Percentiles rank a stretch among this genome's conserved stretches.
These are phyloP conservation scores for Athene noctua DNA, from an alignment of 2,113 vertebrate genomes.

Conservation along the genomic window DNA sequence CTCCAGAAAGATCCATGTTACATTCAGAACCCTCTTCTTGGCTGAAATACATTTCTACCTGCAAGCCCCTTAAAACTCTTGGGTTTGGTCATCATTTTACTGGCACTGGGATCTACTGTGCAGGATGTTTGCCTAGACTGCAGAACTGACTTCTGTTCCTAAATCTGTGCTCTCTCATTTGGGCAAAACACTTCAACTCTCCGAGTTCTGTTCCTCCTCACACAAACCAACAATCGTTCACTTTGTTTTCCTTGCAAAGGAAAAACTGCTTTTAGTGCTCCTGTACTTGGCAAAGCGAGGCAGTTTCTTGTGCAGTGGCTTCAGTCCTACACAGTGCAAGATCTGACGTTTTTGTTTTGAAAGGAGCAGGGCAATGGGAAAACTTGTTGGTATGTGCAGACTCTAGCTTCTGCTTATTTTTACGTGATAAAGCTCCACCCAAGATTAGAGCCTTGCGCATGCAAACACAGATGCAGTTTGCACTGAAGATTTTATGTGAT, in stretches of 20 bases:
- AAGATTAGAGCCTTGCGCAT: not conserved
- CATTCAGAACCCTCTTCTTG: not conserved
- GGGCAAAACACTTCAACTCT: not conserved
- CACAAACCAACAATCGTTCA: not conserved
- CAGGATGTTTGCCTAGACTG: not conserved
- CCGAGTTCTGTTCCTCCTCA: not conserved
- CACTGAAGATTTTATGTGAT: not conserved
- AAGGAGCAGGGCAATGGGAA: not conserved
- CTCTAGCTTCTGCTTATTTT: conserved; percentile 11
- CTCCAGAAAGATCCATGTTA: not conserved
- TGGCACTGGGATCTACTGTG: not conserved
- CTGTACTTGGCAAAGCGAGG: not conserved
- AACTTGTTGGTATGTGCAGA: not conserved
- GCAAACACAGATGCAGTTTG: not conserved
- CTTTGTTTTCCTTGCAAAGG: conserved; percentile 24
- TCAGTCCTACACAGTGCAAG: not conserved
- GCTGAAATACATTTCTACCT: not conserved
- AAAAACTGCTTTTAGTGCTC: not conserved
- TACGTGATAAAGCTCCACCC: not conserved
- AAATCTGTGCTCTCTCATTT: not conserved
- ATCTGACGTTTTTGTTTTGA: accelerated
- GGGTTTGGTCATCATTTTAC: not conserved
- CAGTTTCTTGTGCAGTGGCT: not conserved
- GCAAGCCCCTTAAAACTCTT: not conserved
- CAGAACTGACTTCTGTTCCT: not conserved